Conservation (phyloP, 2,888 invertebrate species). For the Eupithecia centaureata region DNA sequence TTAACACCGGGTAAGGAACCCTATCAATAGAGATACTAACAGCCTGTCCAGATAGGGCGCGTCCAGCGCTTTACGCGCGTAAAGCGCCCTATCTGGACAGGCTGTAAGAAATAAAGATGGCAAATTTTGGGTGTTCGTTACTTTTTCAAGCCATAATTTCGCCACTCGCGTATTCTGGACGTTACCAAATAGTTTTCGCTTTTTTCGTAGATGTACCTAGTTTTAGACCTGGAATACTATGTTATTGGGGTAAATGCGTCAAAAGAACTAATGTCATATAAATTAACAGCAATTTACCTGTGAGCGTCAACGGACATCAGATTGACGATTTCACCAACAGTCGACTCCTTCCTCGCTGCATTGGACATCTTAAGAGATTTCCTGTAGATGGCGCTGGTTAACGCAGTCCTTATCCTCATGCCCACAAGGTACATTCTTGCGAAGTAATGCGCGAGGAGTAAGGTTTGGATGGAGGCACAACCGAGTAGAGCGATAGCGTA, state of each 20-base stretch:
- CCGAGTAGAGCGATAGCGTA: conserved; percentile 90
- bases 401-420: conserved; percentile 93
- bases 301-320: conserved; percentile 97
- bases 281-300: conserved; percentile 65
- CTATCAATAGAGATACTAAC: background rate
- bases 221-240: no score
- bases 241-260: no score
- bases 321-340: conserved; percentile 96
- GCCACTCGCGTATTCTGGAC: no score
- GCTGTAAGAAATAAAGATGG: no score
- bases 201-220: background rate
- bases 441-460: conserved; percentile 95
- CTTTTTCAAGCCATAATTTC: background rate
- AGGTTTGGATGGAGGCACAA: conserved; percentile 91
- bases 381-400: conserved; percentile 95
- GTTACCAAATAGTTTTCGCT: no score
- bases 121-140: no score
- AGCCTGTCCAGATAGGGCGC: no score
- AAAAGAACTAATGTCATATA: background rate
- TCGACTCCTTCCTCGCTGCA: conserved; percentile 90
- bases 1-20: background rate
- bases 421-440: conserved; percentile 96
- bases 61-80: no score
- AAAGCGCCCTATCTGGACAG: no score
- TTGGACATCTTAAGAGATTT: conserved; percentile 93